Evolutionary conservation across 2,797 vertebrate species (phyloP).

Genomic region (Hyperoplus lanceolatus): DNA sequence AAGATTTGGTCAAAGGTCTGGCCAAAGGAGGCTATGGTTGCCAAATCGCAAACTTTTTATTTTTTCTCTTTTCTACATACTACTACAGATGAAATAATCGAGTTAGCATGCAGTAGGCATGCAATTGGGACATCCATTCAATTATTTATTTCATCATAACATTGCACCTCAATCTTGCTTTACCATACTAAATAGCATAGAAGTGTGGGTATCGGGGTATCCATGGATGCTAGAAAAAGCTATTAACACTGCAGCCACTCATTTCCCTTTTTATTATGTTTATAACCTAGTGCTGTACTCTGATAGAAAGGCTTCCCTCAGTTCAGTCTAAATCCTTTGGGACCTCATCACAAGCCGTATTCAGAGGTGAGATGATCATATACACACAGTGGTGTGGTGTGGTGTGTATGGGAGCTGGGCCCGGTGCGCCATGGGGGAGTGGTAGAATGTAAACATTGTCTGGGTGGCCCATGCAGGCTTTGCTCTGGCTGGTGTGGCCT

Average conservation of each 20-base stretch:
- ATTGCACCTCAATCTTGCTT: no score
- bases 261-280: conserved; percentile 38
- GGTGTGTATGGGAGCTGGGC: conserved; percentile 64
- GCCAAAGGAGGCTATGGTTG: conserved; percentile 29
- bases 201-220: no score
- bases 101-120: no score
- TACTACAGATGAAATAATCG: no score
- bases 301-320: conserved; percentile 40
- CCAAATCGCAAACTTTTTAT: no score
- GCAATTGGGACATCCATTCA: no score
- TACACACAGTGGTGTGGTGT: conserved; percentile 49
- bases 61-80: no score
- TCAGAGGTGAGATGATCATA: conserved; percentile 78
- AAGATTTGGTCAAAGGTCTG: conserved; percentile 21
- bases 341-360: conserved; percentile 48
- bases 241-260: conserved; percentile 25
- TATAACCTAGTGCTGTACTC: conserved; percentile 47
- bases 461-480: conserved; percentile 70
- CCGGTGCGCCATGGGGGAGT: conserved; percentile 48
- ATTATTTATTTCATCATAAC: no score
- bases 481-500: conserved; percentile 52
- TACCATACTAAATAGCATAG: no score
- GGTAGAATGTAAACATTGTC: conserved; percentile 74
- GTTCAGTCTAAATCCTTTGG: conserved; percentile 52
- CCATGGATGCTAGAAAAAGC: conserved; percentile 40